Evolutionary conservation across 2,888 invertebrate species (phyloP), one percentile per base, ranked within the genome.

Genomic region (Cephonodes hylas): DNA sequence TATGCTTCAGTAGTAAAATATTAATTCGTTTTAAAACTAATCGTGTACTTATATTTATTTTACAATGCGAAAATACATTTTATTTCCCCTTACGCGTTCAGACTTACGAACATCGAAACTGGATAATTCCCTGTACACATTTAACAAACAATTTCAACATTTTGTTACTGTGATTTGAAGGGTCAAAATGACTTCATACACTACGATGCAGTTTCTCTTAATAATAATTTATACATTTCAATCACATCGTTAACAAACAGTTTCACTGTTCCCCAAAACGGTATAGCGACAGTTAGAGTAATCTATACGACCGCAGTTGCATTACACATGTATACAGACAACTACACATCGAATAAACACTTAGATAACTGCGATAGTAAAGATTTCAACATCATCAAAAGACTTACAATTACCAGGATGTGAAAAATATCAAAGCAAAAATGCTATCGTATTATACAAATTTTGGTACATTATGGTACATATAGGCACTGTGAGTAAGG

Each of bases 401-500:
- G 77, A 80, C 83, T 84, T 86, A 86, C 76, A 76, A 78, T 82
- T 87, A 86, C 79, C 80, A 81, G 87, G 85, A 80, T 84, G 86
- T 85, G 89, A 87, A 82, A 81, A 82, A 79, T 81, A 78, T 82
- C 75, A 82, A 89, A 86, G 86, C 86, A 86, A 84, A 83, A 83
- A 86, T 83, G 79, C 84, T 85, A 86, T 81, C 77, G 82, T 85
- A 81, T 75, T 77, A 80, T 90, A 91, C 86, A 91, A 90, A 89
- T 88, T n/a, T 89, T 90, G 88, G 84, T 90, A 90, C 81, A 88
- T 87, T 86, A 86, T 88, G 89, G 89, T 91, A 91, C 83, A 90
- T 84, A 85, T 93, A 96, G 96, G 96, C 96, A 96, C 96, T 95
- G 95, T 95, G 95, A 95, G 94, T 95, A 96, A 96, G 96, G 96